Evolutionary conservation across 2,113 vertebrate species (phyloP).

Genomic region (Nesoenas mayeri): DNA sequence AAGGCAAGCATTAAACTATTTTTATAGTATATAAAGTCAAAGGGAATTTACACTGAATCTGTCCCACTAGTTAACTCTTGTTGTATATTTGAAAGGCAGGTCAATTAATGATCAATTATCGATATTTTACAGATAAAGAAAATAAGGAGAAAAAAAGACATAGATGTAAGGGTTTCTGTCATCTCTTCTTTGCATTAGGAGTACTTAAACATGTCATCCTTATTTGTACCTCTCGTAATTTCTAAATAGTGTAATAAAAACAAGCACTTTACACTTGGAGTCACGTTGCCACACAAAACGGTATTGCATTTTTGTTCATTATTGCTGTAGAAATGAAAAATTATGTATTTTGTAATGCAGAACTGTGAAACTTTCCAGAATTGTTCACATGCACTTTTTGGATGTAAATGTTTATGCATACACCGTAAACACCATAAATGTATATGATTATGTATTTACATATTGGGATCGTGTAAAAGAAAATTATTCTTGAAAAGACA

Average conservation of each 20-base stretch:
- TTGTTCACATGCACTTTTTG: not conserved
- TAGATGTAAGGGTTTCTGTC: not conserved
- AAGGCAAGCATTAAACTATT: not conserved
- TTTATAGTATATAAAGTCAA: not conserved
- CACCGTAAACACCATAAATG: too few species aligned
- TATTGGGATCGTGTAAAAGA: not conserved
- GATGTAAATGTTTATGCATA: not conserved
- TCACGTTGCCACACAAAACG: not conserved
- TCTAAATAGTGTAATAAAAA: not conserved
- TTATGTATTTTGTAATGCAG: not conserved
- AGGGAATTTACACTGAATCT: not conserved
- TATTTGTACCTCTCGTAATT: not conserved
- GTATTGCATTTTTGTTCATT: not conserved
- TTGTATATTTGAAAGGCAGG: not conserved
- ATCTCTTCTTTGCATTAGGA: not conserved
- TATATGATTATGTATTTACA: not conserved
- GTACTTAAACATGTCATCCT: not conserved
- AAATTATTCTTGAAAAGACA: not conserved
- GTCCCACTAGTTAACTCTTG: not conserved
- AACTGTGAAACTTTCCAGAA: not conserved
- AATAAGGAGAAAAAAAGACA: not conserved
- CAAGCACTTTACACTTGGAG: not conserved
- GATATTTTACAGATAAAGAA: not conserved
- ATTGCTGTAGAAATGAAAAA: not conserved
- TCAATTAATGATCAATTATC: not conserved